Percentiles rank a stretch among this genome's conserved stretches.
Evolutionary conservation across 1,140 invertebrate species (phyloP).

Genomic region (Carposina sasakii): DNA sequence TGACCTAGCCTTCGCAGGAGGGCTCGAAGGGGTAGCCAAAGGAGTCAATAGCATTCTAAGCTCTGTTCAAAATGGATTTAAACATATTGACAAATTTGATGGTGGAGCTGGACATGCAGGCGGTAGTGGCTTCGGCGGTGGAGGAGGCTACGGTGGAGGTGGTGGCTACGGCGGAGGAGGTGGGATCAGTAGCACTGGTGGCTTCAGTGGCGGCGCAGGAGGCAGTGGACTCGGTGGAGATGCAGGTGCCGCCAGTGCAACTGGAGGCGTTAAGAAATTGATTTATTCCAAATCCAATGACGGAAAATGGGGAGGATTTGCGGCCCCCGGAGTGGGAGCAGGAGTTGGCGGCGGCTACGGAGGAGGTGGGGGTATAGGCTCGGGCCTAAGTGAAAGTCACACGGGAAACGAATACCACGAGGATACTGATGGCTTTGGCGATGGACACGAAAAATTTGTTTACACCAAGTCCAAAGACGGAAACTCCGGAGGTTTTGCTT

Average conservation of each 20-base stretch:
- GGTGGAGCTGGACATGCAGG: no score
- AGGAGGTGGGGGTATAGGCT: no score
- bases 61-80: conserved; percentile 13
- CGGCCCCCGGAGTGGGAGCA: no score
- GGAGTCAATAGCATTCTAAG: conserved; percentile 16
- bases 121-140: conserved; percentile 13
- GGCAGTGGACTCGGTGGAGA: conserved; percentile 17
- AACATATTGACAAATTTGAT: conserved; percentile 3
- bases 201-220: conserved; percentile 9
- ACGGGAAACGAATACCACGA: no score
- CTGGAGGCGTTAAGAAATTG: no score
- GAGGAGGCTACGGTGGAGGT: not conserved
- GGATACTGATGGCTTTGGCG: no score
- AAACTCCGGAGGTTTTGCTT: conserved; percentile 47
- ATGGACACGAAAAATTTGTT: conserved; percentile 28
- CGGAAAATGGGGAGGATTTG: no score
- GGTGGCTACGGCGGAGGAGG: not conserved
- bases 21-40: conserved; percentile 14
- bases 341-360: no score
- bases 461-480: conserved; percentile 42
- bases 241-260: not conserved
- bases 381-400: no score
- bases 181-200: not conserved
- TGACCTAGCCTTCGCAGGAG: conserved; percentile 43
- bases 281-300: no score